These are phyloP conservation scores for Bubo scandiacus DNA, from an alignment of 2,113 vertebrate species.

Conservation along the genomic window DNA sequence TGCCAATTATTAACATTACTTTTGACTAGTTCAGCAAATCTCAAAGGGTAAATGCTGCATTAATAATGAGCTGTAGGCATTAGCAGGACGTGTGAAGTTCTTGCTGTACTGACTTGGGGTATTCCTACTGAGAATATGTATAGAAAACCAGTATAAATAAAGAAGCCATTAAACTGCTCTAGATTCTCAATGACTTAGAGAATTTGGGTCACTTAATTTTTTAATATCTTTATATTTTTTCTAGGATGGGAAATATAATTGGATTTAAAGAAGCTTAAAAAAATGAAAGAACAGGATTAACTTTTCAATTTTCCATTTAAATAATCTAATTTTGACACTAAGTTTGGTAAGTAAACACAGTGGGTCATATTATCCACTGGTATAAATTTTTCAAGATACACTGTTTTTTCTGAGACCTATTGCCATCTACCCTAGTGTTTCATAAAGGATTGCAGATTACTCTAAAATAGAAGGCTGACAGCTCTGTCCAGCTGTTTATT, in stretches of 20 bases:
- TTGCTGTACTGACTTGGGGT: neutral
- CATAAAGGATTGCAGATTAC: neutral
- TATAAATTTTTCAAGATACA: neutral
- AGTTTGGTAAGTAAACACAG: neutral
- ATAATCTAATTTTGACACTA: neutral
- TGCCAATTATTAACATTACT: slow-evolving; percentile 1
- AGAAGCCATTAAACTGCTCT: neutral
- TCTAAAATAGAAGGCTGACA: neutral
- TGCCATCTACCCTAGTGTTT: neutral
- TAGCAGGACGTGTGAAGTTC: neutral
- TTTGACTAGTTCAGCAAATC: slow-evolving; percentile 21
- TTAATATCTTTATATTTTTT: neutral
- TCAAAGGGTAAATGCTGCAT: neutral
- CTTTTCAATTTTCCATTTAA: neutral
- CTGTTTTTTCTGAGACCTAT: neutral
- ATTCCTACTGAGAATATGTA: neutral
- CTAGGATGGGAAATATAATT: neutral
- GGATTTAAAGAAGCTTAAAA: neutral
- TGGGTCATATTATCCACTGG: neutral
- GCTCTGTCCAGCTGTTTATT: neutral
- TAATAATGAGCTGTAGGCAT: neutral
- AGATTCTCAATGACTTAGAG: neutral
- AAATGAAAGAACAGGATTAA: neutral
- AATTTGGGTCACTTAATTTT: neutral
- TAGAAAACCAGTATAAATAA: neutral